Conservation (phyloP, 2,113 vertebrate genomes). For the Bettongia penicillata region DNA sequence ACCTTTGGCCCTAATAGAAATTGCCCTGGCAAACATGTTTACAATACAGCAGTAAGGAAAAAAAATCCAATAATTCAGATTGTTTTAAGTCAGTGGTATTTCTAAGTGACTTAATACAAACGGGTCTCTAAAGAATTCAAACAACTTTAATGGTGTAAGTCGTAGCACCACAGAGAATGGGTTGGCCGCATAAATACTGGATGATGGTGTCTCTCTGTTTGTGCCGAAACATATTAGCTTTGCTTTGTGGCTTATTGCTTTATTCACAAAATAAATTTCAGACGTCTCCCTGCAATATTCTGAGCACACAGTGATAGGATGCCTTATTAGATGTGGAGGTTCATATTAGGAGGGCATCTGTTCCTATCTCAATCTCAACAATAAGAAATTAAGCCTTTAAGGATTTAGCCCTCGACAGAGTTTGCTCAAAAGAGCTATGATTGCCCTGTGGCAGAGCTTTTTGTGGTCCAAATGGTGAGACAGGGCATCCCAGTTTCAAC, state of each 20-base stretch:
- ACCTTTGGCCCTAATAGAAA: slow-evolving; percentile 71
- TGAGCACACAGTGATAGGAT: slow-evolving; percentile 15
- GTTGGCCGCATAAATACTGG: slow-evolving; percentile 77
- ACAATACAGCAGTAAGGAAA: neutral
- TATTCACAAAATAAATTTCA: slow-evolving; percentile 82
- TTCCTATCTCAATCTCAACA: slow-evolving; percentile 59
- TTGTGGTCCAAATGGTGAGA: slow-evolving; percentile 22
- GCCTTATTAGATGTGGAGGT: slow-evolving; percentile 74
- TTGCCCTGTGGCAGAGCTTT: slow-evolving; percentile 56
- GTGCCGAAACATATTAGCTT: slow-evolving; percentile 78
- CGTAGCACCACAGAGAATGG: slow-evolving; percentile 49
- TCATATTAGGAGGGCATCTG: slow-evolving; percentile 68
- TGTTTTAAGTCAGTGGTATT: slow-evolving; percentile 63
- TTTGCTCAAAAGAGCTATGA: slow-evolving; percentile 55
- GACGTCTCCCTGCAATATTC: slow-evolving; percentile 65
- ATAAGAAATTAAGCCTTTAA: slow-evolving; percentile 76
- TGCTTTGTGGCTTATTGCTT: slow-evolving; percentile 80
- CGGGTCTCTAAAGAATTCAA: slow-evolving; percentile 64
- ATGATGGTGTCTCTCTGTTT: slow-evolving; percentile 78
- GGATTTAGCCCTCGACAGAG: slow-evolving; percentile 67
- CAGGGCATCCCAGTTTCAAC: slow-evolving; percentile 22
- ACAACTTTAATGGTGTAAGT: slow-evolving; percentile 63
- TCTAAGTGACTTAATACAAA: slow-evolving; percentile 69
- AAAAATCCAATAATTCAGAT: slow-evolving; percentile 56
- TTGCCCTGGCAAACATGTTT: slow-evolving; percentile 60